These are phyloP conservation scores for Boleophthalmus pectinirostris DNA, from an alignment of 2,113 vertebrate genomes.

Conservation along the genomic window DNA sequence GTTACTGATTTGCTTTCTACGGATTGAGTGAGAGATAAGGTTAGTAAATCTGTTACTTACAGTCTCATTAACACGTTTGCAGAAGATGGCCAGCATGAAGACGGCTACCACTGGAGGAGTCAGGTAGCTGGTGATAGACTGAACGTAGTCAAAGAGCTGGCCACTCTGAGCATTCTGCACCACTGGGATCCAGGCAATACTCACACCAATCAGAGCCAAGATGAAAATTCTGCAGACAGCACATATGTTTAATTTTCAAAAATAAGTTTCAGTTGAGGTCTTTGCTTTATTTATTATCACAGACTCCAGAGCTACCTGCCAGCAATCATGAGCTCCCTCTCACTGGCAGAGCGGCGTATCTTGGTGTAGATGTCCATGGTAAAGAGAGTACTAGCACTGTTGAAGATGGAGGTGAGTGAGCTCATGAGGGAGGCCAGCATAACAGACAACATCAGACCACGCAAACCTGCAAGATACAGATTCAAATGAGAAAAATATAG, in stretches of 20 bases:
- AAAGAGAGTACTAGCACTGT: conserved; percentile 95
- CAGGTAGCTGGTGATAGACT: conserved; percentile 92
- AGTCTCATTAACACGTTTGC: conserved; percentile 88
- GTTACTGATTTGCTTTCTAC: background rate
- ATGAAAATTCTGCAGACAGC: conserved; percentile 84
- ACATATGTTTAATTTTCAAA: background rate
- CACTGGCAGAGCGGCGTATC: conserved; percentile 75
- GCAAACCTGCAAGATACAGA: conserved; percentile 78
- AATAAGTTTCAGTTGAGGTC: no score
- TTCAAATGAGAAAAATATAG: background rate
- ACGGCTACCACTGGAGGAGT: conserved; percentile 91
- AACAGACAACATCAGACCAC: conserved; percentile 93
- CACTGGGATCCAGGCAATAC: conserved; percentile 95
- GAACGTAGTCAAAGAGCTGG: conserved; percentile 94
- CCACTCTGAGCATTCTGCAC: conserved; percentile 90
- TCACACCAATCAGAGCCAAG: conserved; percentile 86
- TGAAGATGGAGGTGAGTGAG: conserved; percentile 97
- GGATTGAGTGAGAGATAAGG: background rate
- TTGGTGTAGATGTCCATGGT: conserved; percentile 97
- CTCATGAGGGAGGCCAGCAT: conserved; percentile 98
- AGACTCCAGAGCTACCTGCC: conserved; percentile 79
- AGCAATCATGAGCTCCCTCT: conserved; percentile 92
- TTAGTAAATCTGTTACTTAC: conserved; percentile 66
- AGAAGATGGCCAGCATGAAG: conserved; percentile 90
- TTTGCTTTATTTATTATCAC: background rate